These are phyloP conservation scores for Drosophila emarginata DNA, from an alignment of 2,888 invertebrate species.

Conservation along the genomic window DNA sequence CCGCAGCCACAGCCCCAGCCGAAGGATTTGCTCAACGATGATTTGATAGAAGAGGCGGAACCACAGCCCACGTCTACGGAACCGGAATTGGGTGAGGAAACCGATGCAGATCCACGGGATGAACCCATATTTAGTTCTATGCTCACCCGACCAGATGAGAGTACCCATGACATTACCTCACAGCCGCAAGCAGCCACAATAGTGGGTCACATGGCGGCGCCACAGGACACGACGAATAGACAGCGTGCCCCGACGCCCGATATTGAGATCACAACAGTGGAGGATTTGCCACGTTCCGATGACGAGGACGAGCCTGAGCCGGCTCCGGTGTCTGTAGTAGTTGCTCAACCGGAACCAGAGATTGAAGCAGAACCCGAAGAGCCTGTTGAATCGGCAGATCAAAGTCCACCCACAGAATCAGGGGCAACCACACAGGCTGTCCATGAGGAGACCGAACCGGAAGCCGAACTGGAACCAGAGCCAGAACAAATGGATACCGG, in stretches of 20 bases:
- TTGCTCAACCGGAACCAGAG: slow-evolving; percentile 32
- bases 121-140: slow-evolving; percentile 79
- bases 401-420: slow-evolving; percentile 77
- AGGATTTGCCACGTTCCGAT: slow-evolving; percentile 81
- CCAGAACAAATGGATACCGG: slow-evolving; percentile 82
- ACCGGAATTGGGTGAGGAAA: slow-evolving; percentile 19
- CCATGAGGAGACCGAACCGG: slow-evolving; percentile 44
- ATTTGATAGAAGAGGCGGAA: slow-evolving; percentile 79
- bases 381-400: slow-evolving; percentile 64
- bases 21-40: slow-evolving; percentile 85
- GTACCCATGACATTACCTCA: slow-evolving; percentile 78
- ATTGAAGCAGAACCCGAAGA: slow-evolving; percentile 34
- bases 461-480: slow-evolving; percentile 32
- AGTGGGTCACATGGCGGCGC: slow-evolving; percentile 67
- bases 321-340: slow-evolving; percentile 24
- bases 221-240: slow-evolving; percentile 61
- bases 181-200: slow-evolving; percentile 81
- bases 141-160: slow-evolving; percentile 80
- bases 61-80: slow-evolving; percentile 21
- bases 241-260: slow-evolving; percentile 82
- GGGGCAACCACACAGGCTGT: slow-evolving; percentile 67
- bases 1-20: slow-evolving; percentile 48
- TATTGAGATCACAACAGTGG: slow-evolving; percentile 82
- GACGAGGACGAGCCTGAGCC: slow-evolving; percentile 79
- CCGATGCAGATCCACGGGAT: slow-evolving; percentile 40